Base-by-base conservation (phyloP, 2,113 vertebrate species). In the Toxostoma redivivum region DNA sequence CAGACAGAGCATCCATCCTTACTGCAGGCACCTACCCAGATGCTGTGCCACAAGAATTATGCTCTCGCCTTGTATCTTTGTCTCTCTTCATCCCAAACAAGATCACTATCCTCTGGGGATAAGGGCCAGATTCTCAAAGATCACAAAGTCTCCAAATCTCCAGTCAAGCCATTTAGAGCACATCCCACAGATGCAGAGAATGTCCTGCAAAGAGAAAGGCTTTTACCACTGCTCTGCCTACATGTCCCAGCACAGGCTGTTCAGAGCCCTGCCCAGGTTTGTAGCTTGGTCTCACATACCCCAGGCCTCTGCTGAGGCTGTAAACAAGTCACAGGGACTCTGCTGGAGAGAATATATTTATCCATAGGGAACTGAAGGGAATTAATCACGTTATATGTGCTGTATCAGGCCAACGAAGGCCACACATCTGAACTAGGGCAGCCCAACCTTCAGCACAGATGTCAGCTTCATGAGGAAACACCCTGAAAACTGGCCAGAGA, bases 321-420 rank as follows among this genome's bases (percentile, higher is more conserved):
- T 87, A 95, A 61, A 80, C 40, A 48, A 95, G 91, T 80, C 91
- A 54, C 0, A 10, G 66, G 66, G 82, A 22, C 85, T 90, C 71
- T 53, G 66, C 20, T 76, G 37, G 37, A 87, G 40, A 60, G 70
- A 85, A 94, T 96, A 3, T 50, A 85, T 88, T 91, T 94, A 61
- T 77, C 96, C 81, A 38, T 35, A 85, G 93, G 87, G 94, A 96
- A 91, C 27, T 3, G 2, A 85, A 87, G 47, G 42, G 66, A 94
- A 95, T 95, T 96, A 92, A 84, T 96, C 80, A 88, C 82, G 74
- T 84, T 65, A 50, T 42, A 53, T 35, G 80, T 61, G 53, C 76
- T 74, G 67, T 31, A 87, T 54, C 74, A 51, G 81, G 78, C 76
- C 51, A 12, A 67, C 0, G 5, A 95, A 94, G 94, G 93, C 93